Evolutionary conservation across 2,797 vertebrate species (phyloP), one percentile per base, ranked within the genome.

Genomic region (Liparis tanakae): DNA sequence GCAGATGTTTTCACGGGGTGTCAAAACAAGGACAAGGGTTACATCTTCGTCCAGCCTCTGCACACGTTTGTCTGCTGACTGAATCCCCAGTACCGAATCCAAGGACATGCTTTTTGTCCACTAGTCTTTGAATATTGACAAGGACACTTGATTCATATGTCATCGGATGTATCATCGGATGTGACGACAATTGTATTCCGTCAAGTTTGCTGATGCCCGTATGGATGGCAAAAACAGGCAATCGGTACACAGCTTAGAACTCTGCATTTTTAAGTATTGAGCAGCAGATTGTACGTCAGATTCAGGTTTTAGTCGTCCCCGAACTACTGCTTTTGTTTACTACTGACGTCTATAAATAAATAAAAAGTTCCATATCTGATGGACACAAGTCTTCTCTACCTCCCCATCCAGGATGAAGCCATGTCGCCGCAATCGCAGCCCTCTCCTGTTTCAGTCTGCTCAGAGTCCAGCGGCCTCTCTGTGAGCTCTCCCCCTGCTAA

Each of bases 361-460:
- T 2, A 3, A 22, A 1, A 48, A 7, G 5, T 44, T 13, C 20
- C 4, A 6, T 36, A 12, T 68, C 22, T 55, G 25, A 2, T 9
- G 14, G 17, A 78, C 56, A 33, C 9, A 46, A 2, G 4, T 67
- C 25, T 57, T 62, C 43, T 83, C 7, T 84, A 41, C 51, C 73
- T 78, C 60, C 59, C 9, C 20, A 20, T 82, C 34, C 85, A 99
- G 98, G 97, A 97, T 81, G 97, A 97, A 68, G 95, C 95, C 59
- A 90, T 95, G 72, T 96, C 91, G 55, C 89, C 94, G 82, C 82
- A 89, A 84, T 93, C 93, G 22, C 95, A 95, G 85, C 89, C 86
- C 83, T 97, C 96, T 80, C 96, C 97, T 0, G 48, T 94, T 22
- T 98, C 97, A 4, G 89, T 98, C 34, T 97, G 94, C 65, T 93